Evolutionary conservation across 2,797 vertebrate species (phyloP), one percentile per base, ranked within the genome.

Genomic region (Clarias platycephalus): DNA sequence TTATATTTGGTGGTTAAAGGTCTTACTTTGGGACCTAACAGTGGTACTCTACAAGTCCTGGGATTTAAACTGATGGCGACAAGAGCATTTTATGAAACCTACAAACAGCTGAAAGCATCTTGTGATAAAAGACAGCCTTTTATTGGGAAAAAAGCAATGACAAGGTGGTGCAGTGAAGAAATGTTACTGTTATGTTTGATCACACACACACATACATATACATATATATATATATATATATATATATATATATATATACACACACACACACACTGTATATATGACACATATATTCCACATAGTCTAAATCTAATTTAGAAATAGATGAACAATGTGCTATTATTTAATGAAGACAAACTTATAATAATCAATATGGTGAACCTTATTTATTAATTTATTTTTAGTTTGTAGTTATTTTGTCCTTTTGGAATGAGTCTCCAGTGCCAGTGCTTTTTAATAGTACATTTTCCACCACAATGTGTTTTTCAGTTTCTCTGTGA

Each of bases 101-200:
- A 26, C 37, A 44, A 44, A 79, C 20, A 37, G 20, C 0, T 26
- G 5, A 79, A 63, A n/a, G 40, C 31, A 78, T 78, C 16, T 57
- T 31, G 72, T 31, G 3, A 22, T 10, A 31, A n/a, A 71, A 57
- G 26, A 75, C 5, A 62, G 6, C 6, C 26, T 58, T 12, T 60
- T 18, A 28, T 31, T 57, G 8, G 22, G 44, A 26, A 63, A 78
- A 24, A 63, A 79, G 37, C 7, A 34, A 37, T 13, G 4, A 60
- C 26, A 44, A 44, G 28, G 20, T 62, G 31, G 77, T 12, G n/a
- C 18, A n/a, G 26, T 26, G 24, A 64, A 28, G 60, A 24, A 44
- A 34, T 18, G 55, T 82, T 80, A 86, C 80, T 44, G 60, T 75
- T 24, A 75, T 18, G 2, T 74, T 55, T 55, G 44, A 53, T 75